A percentile compares a stretch with the other conserved stretches of the same genome.
Conservation (phyloP, 2,888 invertebrate species). For the Helleia helle region DNA sequence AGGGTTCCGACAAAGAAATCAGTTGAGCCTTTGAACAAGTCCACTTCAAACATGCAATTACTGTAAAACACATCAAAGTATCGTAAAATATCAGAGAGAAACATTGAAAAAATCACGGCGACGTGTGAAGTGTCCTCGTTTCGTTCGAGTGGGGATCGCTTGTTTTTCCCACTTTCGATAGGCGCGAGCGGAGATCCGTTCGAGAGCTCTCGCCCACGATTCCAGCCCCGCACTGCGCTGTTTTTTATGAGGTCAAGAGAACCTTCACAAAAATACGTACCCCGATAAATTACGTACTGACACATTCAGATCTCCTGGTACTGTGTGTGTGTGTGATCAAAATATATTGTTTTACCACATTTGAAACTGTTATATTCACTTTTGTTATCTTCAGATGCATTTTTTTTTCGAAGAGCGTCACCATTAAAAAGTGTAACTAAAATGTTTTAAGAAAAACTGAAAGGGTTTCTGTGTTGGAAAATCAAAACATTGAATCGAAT, state of each 20-base stretch:
- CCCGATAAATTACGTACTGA: slow-evolving; percentile 71
- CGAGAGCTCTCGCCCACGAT: slow-evolving; percentile 53
- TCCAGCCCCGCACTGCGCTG: slow-evolving; percentile 53
- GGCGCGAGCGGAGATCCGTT: slow-evolving; percentile 48
- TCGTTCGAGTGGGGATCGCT: slow-evolving; percentile 68
- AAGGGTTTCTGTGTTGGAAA: too few species aligned
- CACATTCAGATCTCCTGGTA: slow-evolving; percentile 71
- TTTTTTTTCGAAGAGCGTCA: too few species aligned
- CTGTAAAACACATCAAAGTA: slow-evolving; percentile 32
- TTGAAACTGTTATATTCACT: too few species aligned
- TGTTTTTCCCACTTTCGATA: slow-evolving; percentile 70
- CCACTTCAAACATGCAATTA: slow-evolving; percentile 21
- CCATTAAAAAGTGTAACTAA: too few species aligned
- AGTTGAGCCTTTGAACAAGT: neutral
- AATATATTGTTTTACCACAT: too few species aligned
- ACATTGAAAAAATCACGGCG: slow-evolving; percentile 71
- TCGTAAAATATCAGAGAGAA: slow-evolving; percentile 53
- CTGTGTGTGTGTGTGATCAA: too few species aligned
- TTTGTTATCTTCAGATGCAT: too few species aligned
- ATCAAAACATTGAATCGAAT: too few species aligned
- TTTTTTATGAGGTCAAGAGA: slow-evolving; percentile 71
- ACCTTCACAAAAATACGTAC: slow-evolving; percentile 67
- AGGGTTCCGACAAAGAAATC: slow-evolving; percentile 5
- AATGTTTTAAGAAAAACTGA: too few species aligned
- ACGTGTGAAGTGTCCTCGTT: slow-evolving; percentile 69